Conservation (phyloP, 2,888 invertebrate species). For the Acleris literana region DNA sequence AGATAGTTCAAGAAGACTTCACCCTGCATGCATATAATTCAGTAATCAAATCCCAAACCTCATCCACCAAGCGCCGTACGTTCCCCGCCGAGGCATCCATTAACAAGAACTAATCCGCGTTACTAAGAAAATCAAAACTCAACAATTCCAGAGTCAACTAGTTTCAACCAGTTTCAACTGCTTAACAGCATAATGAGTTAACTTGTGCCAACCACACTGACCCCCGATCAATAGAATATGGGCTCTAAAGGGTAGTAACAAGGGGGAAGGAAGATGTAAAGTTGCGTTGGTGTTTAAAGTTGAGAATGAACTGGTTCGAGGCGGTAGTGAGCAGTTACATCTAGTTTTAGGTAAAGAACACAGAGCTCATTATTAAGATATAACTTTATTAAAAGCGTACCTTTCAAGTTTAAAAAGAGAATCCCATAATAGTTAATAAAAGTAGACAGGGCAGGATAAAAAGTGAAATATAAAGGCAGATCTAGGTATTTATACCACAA, state of each 20-base stretch:
- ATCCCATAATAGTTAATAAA: too few species aligned
- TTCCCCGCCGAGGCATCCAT: neutral
- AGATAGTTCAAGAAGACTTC: too few species aligned
- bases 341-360: neutral
- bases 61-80: neutral
- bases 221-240: neutral
- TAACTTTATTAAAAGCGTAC: too few species aligned
- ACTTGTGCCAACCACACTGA: neutral
- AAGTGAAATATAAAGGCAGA: too few species aligned
- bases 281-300: neutral
- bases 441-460: too few species aligned
- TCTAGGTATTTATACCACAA: too few species aligned
- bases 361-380: neutral
- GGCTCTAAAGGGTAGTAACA: neutral
- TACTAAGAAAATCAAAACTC: constrained; percentile 12
- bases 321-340: constrained; percentile 1
- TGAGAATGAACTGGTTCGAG: constrained; percentile 13
- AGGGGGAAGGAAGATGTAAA: neutral
- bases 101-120: constrained; percentile 3
- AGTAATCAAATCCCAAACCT: neutral
- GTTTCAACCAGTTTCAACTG: constrained; percentile 1
- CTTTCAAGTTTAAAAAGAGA: too few species aligned
- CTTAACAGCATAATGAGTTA: constrained; percentile 15
- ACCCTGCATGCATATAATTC: too few species aligned
- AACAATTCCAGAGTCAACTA: constrained; percentile 9